A percentile compares a stretch with the other conserved stretches of the same genome.
Conservation (phyloP, 2,113 vertebrate genomes). For the Oxygymnocypris stewartii region DNA sequence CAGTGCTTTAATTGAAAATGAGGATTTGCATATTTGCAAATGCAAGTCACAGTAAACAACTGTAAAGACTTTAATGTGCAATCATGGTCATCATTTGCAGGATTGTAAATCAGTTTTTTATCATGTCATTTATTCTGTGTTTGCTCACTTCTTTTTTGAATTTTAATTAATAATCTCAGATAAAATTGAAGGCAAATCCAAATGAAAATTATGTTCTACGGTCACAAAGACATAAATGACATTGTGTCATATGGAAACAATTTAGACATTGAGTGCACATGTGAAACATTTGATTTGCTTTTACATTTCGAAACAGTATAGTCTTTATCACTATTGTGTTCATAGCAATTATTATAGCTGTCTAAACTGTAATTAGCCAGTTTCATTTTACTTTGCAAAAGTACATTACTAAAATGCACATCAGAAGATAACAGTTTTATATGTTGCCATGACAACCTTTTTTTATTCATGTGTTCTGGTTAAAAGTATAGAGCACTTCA, state of each 20-base stretch:
- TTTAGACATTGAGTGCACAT: neutral
- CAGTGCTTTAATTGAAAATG: constrained; percentile 11
- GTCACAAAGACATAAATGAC: neutral
- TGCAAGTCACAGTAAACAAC: neutral
- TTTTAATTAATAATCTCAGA: constrained; percentile 25
- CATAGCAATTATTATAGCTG: neutral
- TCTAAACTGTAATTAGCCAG: neutral
- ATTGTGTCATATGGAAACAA: neutral
- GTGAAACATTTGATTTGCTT: neutral
- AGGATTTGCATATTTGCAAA: constrained; percentile 3
- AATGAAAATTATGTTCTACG: neutral
- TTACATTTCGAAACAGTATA: neutral
- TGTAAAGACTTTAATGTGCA: constrained; percentile 8
- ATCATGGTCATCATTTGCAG: constrained; percentile 11
- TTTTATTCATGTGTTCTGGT: neutral
- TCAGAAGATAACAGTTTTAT: neutral
- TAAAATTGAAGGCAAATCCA: neutral
- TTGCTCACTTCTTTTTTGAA: neutral
- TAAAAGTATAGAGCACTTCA: neutral
- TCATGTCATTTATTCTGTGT: constrained; percentile 22
- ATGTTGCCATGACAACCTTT: neutral
- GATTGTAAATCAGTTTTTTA: constrained; percentile 29
- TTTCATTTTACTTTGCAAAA: neutral
- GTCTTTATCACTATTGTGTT: neutral
- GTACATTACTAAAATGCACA: neutral